These are phyloP conservation scores for Brachymystax lenok DNA, from an alignment of 2,797 vertebrate species.

Conservation along the genomic window DNA sequence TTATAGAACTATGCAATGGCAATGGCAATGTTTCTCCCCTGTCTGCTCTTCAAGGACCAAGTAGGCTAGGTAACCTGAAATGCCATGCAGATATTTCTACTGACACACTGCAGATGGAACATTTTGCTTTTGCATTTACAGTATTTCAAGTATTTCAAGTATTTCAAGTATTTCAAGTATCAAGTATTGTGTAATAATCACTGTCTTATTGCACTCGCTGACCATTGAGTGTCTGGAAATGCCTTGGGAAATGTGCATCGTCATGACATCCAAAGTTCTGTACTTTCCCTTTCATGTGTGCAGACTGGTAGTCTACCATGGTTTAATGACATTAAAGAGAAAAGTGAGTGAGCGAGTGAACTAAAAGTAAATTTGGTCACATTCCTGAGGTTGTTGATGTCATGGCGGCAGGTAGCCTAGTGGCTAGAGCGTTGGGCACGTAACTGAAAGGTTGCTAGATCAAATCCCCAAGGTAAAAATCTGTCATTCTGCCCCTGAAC, in stretches of 20 bases:
- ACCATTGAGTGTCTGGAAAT: no score
- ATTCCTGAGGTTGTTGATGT: not conserved
- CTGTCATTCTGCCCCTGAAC: not conserved
- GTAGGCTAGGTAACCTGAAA: not conserved
- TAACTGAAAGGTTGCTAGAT: no score
- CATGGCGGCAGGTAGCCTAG: not conserved
- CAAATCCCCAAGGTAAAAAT: no score
- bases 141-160: not conserved
- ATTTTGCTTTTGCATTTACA: not conserved
- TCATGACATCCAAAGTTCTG: no score
- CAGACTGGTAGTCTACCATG: no score
- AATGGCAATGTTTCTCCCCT: not conserved
- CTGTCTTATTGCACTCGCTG: no score
- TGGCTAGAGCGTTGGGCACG: not conserved
- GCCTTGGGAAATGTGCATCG: no score
- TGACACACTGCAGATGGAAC: not conserved
- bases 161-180: not conserved
- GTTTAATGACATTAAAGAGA: not conserved
- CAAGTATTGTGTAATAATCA: not conserved
- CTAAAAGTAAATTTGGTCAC: not conserved
- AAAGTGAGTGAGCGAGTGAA: not conserved
- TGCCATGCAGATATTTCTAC: not conserved
- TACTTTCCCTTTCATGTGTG: no score
- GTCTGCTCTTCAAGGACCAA: not conserved
- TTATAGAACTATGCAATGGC: not conserved